Evolutionary conservation across 1,140 invertebrate genomes (phyloP).

Genomic region (Stegodyphus dumicola): DNA sequence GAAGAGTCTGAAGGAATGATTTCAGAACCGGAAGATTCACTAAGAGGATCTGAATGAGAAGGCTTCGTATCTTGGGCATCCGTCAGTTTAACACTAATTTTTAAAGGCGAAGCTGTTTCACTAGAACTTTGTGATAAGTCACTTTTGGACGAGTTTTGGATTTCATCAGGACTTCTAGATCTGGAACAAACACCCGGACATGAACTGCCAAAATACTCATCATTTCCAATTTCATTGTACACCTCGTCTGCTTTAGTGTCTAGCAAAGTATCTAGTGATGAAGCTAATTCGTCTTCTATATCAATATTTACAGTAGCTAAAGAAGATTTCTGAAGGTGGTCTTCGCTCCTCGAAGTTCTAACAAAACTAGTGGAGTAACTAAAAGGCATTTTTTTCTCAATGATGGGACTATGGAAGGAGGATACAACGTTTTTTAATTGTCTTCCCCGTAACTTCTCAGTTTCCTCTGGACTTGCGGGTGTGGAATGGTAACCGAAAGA

Average conservation of each 20-base stretch:
- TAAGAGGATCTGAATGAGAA: constrained; percentile 16
- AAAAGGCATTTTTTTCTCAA: constrained; percentile 63
- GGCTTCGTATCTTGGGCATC: constrained; percentile 8
- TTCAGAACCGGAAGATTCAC: constrained; percentile 56
- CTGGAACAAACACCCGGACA: constrained; percentile 17
- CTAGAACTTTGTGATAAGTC: constrained; percentile 48
- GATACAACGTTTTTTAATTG: constrained; percentile 65
- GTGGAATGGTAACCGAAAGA: constrained; percentile 72
- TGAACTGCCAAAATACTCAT: constrained; percentile 16
- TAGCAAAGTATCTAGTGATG: constrained; percentile 88
- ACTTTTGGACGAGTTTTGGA: constrained; percentile 8
- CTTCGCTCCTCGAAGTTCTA: constrained; percentile 84
- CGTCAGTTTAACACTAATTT: constrained; percentile 29
- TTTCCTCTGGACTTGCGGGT: constrained; percentile 82
- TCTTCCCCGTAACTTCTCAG: constrained; percentile 68
- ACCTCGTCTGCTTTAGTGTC: constrained; percentile 75
- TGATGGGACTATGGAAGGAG: constrained; percentile 63
- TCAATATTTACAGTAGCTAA: constrained; percentile 87
- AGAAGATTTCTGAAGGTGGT: constrained; percentile 84
- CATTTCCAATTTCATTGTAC: constrained; percentile 27
- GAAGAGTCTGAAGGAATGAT: constrained; percentile 57
- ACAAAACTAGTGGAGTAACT: constrained; percentile 72
- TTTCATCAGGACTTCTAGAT: constrained; percentile 35
- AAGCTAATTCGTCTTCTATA: constrained; percentile 87
- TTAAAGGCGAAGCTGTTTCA: constrained; percentile 23